Conservation (phyloP, 2,888 invertebrate genomes). For the Sphaerophoria taeniata region DNA sequence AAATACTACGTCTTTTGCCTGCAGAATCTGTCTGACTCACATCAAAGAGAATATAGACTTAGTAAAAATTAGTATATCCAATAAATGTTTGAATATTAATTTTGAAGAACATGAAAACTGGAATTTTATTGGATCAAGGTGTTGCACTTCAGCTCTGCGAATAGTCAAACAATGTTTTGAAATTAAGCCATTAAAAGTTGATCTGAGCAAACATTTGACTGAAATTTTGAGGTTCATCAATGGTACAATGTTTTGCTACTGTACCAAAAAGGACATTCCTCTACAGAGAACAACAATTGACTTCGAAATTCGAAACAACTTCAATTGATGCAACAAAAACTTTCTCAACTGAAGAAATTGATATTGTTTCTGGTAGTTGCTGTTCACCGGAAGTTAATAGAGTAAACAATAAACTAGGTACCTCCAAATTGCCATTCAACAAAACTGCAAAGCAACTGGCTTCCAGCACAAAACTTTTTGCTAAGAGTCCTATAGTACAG, state of each 20-base stretch:
- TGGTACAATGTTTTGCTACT: too few relatives aligned
- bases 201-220: too few relatives aligned
- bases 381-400: constrained; percentile 34
- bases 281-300: too few relatives aligned
- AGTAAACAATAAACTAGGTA: constrained; percentile 63
- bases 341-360: constrained; percentile 13
- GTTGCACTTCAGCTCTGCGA: neutral
- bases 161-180: neutral
- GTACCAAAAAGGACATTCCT: too few relatives aligned
- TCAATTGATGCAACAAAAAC: neutral
- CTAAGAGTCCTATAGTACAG: too few relatives aligned
- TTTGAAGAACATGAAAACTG: constrained; percentile 3
- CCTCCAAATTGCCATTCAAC: constrained; percentile 23
- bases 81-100: constrained; percentile 24
- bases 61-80: constrained; percentile 50
- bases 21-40: neutral
- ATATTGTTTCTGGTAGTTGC: constrained; percentile 58
- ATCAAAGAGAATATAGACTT: constrained; percentile 39
- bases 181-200: neutral
- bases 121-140: constrained; percentile 43
- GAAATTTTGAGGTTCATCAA: neutral
- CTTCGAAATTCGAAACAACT: too few relatives aligned
- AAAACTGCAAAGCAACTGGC: constrained; percentile 37
- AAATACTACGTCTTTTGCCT: neutral
- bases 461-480: too few relatives aligned